Percentiles rank a stretch among this genome's conserved stretches.
Conservation (phyloP, 1,140 invertebrate species). For the Brachionus rubens region DNA sequence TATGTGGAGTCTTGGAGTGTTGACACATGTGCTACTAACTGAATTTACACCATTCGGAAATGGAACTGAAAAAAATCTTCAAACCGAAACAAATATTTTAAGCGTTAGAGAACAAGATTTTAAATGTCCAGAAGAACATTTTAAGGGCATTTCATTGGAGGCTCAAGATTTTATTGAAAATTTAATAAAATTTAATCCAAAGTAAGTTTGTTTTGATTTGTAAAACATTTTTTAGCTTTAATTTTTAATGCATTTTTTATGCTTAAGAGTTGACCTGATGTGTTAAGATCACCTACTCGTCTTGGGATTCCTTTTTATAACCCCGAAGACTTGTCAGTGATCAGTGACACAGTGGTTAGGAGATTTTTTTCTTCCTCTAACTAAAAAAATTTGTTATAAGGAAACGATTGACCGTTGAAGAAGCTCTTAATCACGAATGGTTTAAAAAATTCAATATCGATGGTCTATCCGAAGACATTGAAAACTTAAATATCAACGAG, state of each 20-base stretch:
- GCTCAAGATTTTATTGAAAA: constrained; percentile 83
- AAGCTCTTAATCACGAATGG: constrained; percentile 36
- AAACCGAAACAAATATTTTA: constrained; percentile 34
- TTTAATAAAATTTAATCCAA: constrained; percentile 73
- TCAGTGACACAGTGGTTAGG: too few species aligned
- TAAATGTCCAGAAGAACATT: constrained; percentile 85
- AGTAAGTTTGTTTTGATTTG: constrained; percentile 66
- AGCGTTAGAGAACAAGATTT: constrained; percentile 70
- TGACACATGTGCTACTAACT: constrained; percentile 78
- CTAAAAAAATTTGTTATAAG: neutral
- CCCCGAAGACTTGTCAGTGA: too few species aligned
- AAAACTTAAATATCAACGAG: constrained; percentile 26
- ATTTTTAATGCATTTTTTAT: neutral
- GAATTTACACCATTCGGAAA: constrained; percentile 43
- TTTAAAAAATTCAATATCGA: constrained; percentile 29
- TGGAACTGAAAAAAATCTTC: constrained; percentile 21
- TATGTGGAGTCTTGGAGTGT: constrained; percentile 75
- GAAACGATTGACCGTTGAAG: constrained; percentile 28
- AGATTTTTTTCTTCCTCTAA: too few species aligned
- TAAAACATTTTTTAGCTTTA: constrained; percentile 4
- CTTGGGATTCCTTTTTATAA: too few species aligned
- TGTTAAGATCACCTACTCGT: too few species aligned
- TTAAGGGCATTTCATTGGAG: constrained; percentile 75
- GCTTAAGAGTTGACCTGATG: too few species aligned
- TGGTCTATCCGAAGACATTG: neutral